Evolutionary conservation across 2,797 vertebrate genomes (phyloP), one percentile per base, ranked within the genome.

Genomic region (Lepidocolaptes lacrymiger): DNA sequence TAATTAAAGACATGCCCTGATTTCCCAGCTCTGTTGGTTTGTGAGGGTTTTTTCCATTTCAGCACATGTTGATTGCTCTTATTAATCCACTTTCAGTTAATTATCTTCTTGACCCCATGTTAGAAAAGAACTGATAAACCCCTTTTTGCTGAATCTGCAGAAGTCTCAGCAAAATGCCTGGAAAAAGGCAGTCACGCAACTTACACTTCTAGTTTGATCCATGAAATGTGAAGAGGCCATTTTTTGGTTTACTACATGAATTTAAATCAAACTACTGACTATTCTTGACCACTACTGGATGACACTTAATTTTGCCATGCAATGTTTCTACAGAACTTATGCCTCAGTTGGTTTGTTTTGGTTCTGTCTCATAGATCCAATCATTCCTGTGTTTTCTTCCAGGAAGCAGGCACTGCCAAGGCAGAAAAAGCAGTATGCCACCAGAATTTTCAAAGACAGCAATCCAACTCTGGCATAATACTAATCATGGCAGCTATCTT

Each of bases 1-100:
- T 87, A 96, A 74, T 78, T 89, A 89, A 89, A 93, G 27, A 19
- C 54, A 77, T 62, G 73, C 7, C 79, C 85, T 67, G 30, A 91
- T 92, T 94, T 63, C 61, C 85, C 78, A 39, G 46, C 58, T 61
- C 77, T 69, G n/a, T 23, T 43, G 9, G 4, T 34, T 64, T 10
- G 19, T 19, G 49, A 19, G 9, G 1, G 0, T 83, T 52, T 61
- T 64, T 26, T 8, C 8, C 22, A 46, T 66, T 83, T 68, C n/a
- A 84, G 54, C 27, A 80, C 8, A 34, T 62, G 52, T 48, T 84
- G 88, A 81, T 48, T 68, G 71, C 32, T 88, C 62, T 78, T 91
- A 86, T 43, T 88, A 83, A 88, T 91, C 66, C 39, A 55, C 41
- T 84, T 75, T 10, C 56, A 91, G 34, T 46, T 81, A 85, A 95